These are phyloP conservation scores for Spodoptera exigua DNA, from an alignment of 2,888 invertebrate species.

Conservation along the genomic window DNA sequence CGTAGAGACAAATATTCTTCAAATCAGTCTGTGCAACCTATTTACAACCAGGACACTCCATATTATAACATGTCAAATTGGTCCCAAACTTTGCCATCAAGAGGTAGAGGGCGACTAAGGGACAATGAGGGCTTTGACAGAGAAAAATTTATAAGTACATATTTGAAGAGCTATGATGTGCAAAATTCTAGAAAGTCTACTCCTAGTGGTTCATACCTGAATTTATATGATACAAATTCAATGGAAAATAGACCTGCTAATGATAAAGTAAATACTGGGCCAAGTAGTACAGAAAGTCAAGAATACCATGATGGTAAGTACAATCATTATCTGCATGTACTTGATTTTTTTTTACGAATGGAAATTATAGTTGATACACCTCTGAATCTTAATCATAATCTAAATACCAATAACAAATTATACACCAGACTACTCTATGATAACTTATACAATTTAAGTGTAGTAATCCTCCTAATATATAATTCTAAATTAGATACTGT, in stretches of 20 bases:
- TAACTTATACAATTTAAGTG: no score
- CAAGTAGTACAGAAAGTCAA: conserved; percentile 71
- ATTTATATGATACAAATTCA: conserved; percentile 78
- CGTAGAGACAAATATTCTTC: conserved; percentile 75
- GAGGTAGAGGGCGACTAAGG: conserved; percentile 90
- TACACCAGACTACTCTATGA: no score
- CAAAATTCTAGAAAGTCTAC: conserved; percentile 82
- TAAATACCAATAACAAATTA: no score
- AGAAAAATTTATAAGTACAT: conserved; percentile 82
- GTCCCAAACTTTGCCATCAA: conserved; percentile 91
- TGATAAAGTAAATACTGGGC: conserved; percentile 68
- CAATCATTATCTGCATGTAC: conserved; percentile 6
- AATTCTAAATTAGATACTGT: no score
- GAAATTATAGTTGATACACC: not conserved
- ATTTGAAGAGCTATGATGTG: conserved; percentile 78
- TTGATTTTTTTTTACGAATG: not conserved
- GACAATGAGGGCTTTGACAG: conserved; percentile 88
- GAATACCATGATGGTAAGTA: conserved; percentile 76
- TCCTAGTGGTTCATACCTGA: conserved; percentile 81
- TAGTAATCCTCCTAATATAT: no score
- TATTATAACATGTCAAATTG: conserved; percentile 81
- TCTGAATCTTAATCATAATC: no score
- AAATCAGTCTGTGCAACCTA: conserved; percentile 86
- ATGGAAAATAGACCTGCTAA: conserved; percentile 66
- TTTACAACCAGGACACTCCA: conserved; percentile 72